Evolutionary conservation across 2,113 vertebrate genomes (phyloP).

Genomic region (Syngnathus floridae): DNA sequence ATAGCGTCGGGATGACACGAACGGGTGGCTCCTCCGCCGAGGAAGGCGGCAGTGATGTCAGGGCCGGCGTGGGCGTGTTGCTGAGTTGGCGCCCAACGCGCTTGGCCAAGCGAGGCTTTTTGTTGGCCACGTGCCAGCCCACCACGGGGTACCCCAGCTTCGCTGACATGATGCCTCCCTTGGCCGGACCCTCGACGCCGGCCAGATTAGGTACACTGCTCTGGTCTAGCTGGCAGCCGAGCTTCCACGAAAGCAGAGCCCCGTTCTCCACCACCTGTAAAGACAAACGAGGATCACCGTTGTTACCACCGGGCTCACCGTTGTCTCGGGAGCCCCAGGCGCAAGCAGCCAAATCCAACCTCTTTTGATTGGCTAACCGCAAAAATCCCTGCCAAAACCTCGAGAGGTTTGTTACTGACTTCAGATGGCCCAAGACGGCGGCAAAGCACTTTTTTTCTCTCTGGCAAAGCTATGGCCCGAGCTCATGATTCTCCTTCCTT

Average conservation of each 20-base stretch:
- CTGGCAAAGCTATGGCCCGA: no score
- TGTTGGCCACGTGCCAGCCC: constrained; percentile 98
- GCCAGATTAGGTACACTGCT: constrained; percentile 86
- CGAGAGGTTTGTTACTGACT: no score
- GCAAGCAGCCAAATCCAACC: no score
- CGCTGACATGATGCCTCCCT: constrained; percentile 91
- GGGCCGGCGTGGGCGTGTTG: constrained; percentile 87
- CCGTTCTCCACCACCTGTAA: constrained; percentile 88
- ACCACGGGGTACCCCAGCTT: constrained; percentile 92
- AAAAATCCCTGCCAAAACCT: no score
- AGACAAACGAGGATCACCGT: background rate
- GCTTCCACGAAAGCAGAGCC: constrained; percentile 91
- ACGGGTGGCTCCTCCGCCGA: constrained; percentile 79
- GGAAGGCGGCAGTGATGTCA: constrained; percentile 77
- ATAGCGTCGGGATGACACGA: constrained; percentile 86
- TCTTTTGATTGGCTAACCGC: no score
- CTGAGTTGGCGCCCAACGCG: constrained; percentile 81
- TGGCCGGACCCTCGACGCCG: constrained; percentile 86
- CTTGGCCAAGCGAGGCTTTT: constrained; percentile 87
- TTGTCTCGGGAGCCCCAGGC: no score
- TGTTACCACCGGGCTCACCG: background rate
- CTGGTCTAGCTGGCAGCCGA: constrained; percentile 91
- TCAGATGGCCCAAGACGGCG: no score
- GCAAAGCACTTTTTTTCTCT: no score
- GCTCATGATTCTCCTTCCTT: no score